Evolutionary conservation across 2,888 invertebrate species (phyloP), one percentile per base, ranked within the genome.

Genomic region (Drosophila eohydei): DNA sequence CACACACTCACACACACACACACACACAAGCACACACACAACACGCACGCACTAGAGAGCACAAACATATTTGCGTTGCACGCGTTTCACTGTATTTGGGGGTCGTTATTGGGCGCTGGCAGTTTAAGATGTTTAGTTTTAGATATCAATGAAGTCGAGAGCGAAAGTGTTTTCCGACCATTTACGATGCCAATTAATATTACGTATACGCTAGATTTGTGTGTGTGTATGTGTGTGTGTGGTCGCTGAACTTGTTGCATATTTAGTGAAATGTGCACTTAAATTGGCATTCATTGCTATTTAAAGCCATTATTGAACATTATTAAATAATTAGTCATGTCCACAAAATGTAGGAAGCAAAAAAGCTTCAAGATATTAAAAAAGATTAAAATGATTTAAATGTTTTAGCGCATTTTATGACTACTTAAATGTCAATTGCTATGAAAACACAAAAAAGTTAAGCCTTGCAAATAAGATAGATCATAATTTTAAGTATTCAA

Each of bases 91-190:
- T 59, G 71, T 67, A 62, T 72, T 58, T 75, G 78, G 70, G 70
- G 78, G 70, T 54, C 64, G 60, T 48, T 62, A 79, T 80, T 77
- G 81, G 81, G 76, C 73, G 76, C 75, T 86, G 84, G 71, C 77
- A 59, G 73, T 83, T 88, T 88, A 81, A 86, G 87, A 87, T 89
- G 84, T 83, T 84, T 88, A 86, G 84, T 79, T 83, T 83, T 83
- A 70, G 76, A 83, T 88, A 80, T 85, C 89, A 87, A 87, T 85
- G 87, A 79, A 82, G 73, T 65, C 70, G 87, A 85, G 74, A 85
- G 87, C 84, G 89, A 85, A 85, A 88, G 84, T 85, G 89, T 83
- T 88, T 71, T 62, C 68, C 61, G 52, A 83, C 66, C 80, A 74
- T 80, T 78, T 79, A 88, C 73, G 74, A 48, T 74, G 81, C 86